Percentiles rank a stretch among this genome's conserved stretches.
Evolutionary conservation across 2,797 vertebrate genomes (phyloP).

Genomic region (Hirundo rustica): DNA sequence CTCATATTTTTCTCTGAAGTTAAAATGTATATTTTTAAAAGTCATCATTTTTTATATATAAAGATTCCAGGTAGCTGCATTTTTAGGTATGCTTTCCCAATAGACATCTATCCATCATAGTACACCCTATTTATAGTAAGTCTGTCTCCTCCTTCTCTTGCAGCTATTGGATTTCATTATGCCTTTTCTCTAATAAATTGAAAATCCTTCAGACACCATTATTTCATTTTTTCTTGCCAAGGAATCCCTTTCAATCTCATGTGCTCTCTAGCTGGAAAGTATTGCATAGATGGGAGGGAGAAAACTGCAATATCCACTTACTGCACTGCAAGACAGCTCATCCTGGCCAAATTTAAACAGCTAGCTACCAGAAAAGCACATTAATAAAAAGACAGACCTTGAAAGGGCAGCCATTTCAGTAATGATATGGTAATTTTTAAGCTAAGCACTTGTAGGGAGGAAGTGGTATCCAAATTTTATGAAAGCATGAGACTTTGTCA

Average conservation of each 20-base stretch:
- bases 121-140: neutral
- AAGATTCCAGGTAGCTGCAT: neutral
- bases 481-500: neutral
- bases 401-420: slow-evolving; percentile 21
- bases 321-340: neutral
- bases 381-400: neutral
- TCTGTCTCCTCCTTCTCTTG: neutral
- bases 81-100: slow-evolving; percentile 19
- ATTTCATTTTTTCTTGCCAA: slow-evolving; percentile 28
- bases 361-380: neutral
- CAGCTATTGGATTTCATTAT: slow-evolving; percentile 44
- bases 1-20: neutral
- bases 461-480: neutral
- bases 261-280: neutral
- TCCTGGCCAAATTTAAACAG: neutral
- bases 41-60: neutral
- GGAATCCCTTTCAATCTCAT: neutral
- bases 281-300: neutral
- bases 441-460: neutral
- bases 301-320: neutral
- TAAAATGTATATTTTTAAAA: neutral
- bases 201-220: slow-evolving; percentile 26
- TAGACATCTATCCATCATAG: neutral
- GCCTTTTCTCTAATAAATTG: slow-evolving; percentile 21
- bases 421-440: slow-evolving; percentile 17